Evolutionary conservation across 2,113 vertebrate species (phyloP).

Genomic region (Cettia cetti): DNA sequence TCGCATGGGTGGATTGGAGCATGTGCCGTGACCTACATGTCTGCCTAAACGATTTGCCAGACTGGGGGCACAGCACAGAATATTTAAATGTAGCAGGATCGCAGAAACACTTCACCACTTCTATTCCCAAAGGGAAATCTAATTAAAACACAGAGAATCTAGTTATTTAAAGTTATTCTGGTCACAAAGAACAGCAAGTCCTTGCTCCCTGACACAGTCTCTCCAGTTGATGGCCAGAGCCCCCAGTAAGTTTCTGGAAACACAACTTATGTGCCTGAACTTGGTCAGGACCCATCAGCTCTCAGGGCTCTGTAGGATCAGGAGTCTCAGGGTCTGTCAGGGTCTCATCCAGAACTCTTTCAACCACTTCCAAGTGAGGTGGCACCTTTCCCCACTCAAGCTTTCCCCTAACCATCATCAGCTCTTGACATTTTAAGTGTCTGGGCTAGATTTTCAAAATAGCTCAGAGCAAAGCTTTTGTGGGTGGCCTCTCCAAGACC

Average conservation of each 20-base stretch:
- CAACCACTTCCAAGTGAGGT: not conserved
- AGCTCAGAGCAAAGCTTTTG: not conserved
- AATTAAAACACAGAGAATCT: not conserved
- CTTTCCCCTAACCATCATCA: not conserved
- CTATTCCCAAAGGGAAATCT: not conserved
- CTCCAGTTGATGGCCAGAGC: not conserved
- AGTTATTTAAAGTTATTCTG: not conserved
- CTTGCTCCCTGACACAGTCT: not conserved
- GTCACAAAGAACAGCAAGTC: not conserved
- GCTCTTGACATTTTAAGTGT: not conserved
- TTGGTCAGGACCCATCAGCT: not conserved
- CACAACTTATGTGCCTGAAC: not conserved
- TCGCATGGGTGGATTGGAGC: not conserved
- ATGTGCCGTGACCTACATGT: accelerated
- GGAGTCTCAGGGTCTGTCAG: not conserved
- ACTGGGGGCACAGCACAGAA: not conserved
- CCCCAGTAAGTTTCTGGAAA: not conserved
- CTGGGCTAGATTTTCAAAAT: not conserved
- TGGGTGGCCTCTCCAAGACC: not conserved
- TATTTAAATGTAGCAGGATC: not conserved
- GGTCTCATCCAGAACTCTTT: not conserved
- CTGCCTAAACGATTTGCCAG: not conserved
- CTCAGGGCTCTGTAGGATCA: not conserved
- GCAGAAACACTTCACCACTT: not conserved
- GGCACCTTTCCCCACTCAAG: not conserved